Conservation (phyloP, 2,113 vertebrate species). For the Prietella phreatophila region DNA sequence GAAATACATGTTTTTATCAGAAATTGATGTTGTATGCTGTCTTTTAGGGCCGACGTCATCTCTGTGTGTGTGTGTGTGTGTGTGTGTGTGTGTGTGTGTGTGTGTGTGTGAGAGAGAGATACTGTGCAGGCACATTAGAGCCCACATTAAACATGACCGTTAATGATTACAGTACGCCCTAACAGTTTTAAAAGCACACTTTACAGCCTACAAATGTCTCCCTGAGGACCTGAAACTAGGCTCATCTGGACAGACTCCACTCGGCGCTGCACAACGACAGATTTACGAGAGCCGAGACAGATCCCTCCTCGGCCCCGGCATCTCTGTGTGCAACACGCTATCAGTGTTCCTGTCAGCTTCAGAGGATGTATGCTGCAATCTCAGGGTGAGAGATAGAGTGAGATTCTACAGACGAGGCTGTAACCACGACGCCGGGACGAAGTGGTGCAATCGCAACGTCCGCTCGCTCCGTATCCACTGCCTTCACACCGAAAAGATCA, state of each 20-base stretch:
- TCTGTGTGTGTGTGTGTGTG: background rate
- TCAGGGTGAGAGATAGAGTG: background rate
- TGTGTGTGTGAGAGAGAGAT: background rate
- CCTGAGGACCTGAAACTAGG: background rate
- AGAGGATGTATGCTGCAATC: slow-evolving; percentile 1
- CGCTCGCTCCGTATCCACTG: background rate
- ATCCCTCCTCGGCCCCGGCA: background rate
- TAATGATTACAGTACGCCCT: slow-evolving; percentile 1
- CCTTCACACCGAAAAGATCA: background rate
- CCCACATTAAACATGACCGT: background rate
- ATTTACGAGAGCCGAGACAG: background rate
- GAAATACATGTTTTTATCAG: background rate
- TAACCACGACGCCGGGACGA: background rate
- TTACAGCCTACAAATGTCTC: slow-evolving; percentile 4
- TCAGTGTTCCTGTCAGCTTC: slow-evolving; percentile 18
- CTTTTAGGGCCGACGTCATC: background rate
- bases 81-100: slow-evolving; percentile 1
- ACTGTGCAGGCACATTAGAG: background rate
- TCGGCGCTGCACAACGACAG: background rate
- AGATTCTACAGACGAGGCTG: background rate
- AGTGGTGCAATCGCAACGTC: background rate
- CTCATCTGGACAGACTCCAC: slow-evolving; percentile 3
- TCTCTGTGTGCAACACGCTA: background rate
- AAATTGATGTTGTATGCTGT: background rate
- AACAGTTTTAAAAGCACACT: slow-evolving; percentile 6